Percentiles rank a stretch among this genome's conserved stretches.
Conservation (phyloP, 2,797 vertebrate species). For the Arctocebus calabarensis region DNA sequence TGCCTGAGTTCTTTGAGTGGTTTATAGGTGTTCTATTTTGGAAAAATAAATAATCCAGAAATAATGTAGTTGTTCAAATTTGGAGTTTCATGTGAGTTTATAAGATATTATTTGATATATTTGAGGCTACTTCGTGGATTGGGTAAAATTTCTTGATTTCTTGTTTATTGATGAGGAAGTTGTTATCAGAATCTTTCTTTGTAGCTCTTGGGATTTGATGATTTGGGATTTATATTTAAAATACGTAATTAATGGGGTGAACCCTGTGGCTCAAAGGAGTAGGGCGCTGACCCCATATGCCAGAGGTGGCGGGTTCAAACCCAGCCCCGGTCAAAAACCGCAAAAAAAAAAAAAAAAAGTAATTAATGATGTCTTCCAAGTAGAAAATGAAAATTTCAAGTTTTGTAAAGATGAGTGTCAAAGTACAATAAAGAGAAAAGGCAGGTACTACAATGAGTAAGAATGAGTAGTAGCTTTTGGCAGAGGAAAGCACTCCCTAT, state of each 20-base stretch:
- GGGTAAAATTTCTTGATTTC: constrained; percentile 17
- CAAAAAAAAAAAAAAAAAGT: neutral
- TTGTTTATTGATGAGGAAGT: constrained; percentile 1
- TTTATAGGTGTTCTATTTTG: constrained; percentile 26
- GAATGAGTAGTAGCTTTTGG: constrained; percentile 49
- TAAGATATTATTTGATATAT: constrained; percentile 11
- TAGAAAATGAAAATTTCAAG: neutral
- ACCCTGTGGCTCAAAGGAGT: no score
- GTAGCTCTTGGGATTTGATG: neutral
- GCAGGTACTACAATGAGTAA: neutral
- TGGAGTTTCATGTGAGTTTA: neutral
- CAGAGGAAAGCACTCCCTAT: neutral
- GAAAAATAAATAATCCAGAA: constrained; percentile 51
- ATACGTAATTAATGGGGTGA: neutral
- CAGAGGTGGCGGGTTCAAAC: no score
- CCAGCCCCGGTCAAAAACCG: no score
- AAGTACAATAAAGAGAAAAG: neutral
- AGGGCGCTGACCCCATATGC: no score
- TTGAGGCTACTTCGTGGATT: constrained; percentile 15
- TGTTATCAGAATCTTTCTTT: constrained; percentile 3
- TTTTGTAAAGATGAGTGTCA: neutral
- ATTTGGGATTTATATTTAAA: constrained; percentile 1
- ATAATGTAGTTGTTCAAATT: constrained; percentile 40
- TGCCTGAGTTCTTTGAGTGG: constrained; percentile 31
- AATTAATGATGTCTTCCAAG: neutral